These are phyloP conservation scores for Neoscelio sp. DNA, from an alignment of 2,888 invertebrate genomes.

Conservation along the genomic window DNA sequence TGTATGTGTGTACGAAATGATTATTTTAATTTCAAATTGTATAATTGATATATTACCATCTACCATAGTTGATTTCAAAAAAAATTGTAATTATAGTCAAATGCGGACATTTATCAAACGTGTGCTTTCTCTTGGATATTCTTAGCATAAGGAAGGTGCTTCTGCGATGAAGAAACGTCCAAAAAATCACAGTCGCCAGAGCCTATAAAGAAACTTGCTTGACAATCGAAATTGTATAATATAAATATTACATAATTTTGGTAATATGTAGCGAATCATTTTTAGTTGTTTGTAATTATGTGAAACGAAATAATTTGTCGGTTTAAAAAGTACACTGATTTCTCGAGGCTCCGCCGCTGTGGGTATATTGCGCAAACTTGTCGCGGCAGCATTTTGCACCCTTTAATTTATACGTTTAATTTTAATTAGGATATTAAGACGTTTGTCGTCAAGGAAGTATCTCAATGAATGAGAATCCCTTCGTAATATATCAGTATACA, in stretches of 20 bases:
- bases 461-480: conserved; percentile 75
- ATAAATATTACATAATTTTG: no score
- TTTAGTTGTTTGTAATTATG: no score
- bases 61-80: neutral
- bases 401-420: conserved; percentile 57
- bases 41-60: neutral
- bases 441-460: conserved; percentile 74
- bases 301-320: neutral
- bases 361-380: conserved; percentile 75
- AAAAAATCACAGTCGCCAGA: conserved; percentile 76
- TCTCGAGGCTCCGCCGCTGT: conserved; percentile 78
- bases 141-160: conserved; percentile 73
- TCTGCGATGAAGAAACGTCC: conserved; percentile 78
- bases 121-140: conserved; percentile 60
- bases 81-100: neutral
- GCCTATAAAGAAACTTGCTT: conserved; percentile 70
- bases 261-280: no score
- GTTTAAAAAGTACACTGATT: no score
- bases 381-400: conserved; percentile 78
- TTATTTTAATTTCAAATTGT: neutral
- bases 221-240: no score
- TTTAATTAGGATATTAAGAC: conserved; percentile 67
- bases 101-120: conserved; percentile 20
- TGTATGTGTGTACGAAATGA: conserved; percentile 7
- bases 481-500: conserved; percentile 24